Evolutionary conservation across 2,797 vertebrate species (phyloP).

Genomic region (Tamandua tetradactyla): DNA sequence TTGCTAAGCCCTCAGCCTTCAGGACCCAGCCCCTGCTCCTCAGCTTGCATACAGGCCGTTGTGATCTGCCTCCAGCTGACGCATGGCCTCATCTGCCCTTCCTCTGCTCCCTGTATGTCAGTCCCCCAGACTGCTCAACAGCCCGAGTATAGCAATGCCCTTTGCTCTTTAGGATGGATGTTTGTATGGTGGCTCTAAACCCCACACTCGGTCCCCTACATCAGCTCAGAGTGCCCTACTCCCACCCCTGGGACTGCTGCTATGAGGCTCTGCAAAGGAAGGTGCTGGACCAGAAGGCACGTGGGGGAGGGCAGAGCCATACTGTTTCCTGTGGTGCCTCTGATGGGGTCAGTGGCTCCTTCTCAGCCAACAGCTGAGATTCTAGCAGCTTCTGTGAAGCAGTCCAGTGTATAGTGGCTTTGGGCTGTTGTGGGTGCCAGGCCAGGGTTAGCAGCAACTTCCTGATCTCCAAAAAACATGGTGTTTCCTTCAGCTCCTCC

Average conservation of each 20-base stretch:
- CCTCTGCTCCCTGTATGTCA: background rate
- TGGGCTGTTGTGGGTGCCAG: background rate
- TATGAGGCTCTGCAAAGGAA: rapidly evolving
- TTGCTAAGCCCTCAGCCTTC: background rate
- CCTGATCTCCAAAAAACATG: background rate
- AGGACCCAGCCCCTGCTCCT: no score
- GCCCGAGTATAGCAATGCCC: no score
- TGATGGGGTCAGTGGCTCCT: background rate
- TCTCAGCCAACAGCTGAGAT: background rate
- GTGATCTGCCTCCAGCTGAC: background rate
- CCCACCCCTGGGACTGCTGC: rapidly evolving
- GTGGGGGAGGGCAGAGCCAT: background rate
- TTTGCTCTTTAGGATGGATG: background rate
- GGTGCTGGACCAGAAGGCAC: background rate
- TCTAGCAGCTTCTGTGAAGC: background rate
- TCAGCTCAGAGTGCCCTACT: background rate
- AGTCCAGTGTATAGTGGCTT: background rate
- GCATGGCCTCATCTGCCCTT: rapidly evolving
- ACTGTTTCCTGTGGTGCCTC: background rate
- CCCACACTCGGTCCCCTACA: background rate
- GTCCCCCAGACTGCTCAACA: rapidly evolving
- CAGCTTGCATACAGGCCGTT: background rate
- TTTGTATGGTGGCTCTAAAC: no score
- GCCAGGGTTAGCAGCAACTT: background rate
- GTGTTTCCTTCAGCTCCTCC: background rate